Evolutionary conservation across 2,888 invertebrate species (phyloP), one percentile per base, ranked within the genome.

Genomic region (Diplolepis rosae): DNA sequence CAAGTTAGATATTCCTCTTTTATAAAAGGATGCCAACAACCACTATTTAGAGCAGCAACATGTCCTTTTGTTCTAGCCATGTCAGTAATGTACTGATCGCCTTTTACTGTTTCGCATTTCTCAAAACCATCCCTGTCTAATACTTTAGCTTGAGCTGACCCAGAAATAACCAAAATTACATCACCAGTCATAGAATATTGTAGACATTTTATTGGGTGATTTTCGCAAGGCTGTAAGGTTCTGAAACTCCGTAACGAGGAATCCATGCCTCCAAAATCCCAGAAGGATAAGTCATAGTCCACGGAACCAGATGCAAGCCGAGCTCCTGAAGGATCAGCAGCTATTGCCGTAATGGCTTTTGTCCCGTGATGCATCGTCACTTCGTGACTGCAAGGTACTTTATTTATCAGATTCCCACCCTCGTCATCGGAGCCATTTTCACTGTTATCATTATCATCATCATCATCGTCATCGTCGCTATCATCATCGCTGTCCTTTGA

Each of bases 191-290:
- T 93, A 0, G 98, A 98, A 89, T 98, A 99, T 81, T 98, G 95
- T 0, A 98, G 88, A 48, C 94, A 93, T 77, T 94, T 94, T 72
- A 99, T 97, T 0, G 97, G 97, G 89, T 99, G 98, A 87, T 95
- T 96, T 89, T 98, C 98, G 85, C 98, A 98, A 0, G 99, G 98
- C 78, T 95, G 95, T 96, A 98, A 90, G 0, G 95, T 95, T 24
- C 98, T 92, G 88, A 98, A 99, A 61, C 97, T 96, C 66, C 95
- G 93, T 91, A 98, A 92, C 0, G 95, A 93, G 0, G 95, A 93
- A 87, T 99, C 98, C 98, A 99, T 99, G 4, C 98, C 99, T 75
- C 98, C 96, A 90, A 99, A 99, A 87, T 99, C 99, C 98, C 98
- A 99, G 82, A 99, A 96, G 67, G 95, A 95, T 1, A 99, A 95